A percentile compares a stretch with the other conserved stretches of the same genome.
These are phyloP conservation scores for Chlorodrepanis virens DNA, from an alignment of 2,113 vertebrate genomes.

Conservation along the genomic window DNA sequence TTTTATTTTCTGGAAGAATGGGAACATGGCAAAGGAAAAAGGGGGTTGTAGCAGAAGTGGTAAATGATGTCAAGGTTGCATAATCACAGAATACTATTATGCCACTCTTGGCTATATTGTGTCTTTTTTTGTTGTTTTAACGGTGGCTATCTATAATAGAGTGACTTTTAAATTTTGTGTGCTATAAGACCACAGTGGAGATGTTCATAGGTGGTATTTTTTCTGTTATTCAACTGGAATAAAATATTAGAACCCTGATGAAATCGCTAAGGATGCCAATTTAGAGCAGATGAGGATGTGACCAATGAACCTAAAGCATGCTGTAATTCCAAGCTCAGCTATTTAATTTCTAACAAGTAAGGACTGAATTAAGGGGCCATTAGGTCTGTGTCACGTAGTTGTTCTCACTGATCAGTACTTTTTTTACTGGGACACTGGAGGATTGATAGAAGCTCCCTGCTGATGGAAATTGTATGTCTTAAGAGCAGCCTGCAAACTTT, in stretches of 20 bases:
- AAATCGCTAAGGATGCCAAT: not conserved
- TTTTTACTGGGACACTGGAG: not conserved
- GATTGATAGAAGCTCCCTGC: not conserved
- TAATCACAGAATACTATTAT: not conserved
- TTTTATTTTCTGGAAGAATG: conserved; percentile 72
- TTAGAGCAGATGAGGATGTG: not conserved
- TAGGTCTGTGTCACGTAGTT: not conserved
- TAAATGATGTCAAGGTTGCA: conserved; percentile 19
- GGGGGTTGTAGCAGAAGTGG: conserved; percentile 43
- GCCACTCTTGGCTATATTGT: not conserved
- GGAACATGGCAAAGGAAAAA: conserved; percentile 38
- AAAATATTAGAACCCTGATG: not conserved
- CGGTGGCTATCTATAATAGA: not conserved
- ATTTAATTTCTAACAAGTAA: not conserved
- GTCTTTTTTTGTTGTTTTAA: not conserved
- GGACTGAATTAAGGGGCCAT: not conserved
- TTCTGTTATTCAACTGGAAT: not conserved
- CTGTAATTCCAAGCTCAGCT: not conserved
- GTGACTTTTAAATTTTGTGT: not conserved
- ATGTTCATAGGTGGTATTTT: not conserved
- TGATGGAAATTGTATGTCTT: not conserved
- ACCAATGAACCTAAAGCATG: not conserved
- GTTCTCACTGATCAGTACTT: not conserved
- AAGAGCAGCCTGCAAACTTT: not conserved
- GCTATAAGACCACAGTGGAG: not conserved